Conservation (phyloP, 2,888 invertebrate genomes). For the Scaptomyza reducta region DNA sequence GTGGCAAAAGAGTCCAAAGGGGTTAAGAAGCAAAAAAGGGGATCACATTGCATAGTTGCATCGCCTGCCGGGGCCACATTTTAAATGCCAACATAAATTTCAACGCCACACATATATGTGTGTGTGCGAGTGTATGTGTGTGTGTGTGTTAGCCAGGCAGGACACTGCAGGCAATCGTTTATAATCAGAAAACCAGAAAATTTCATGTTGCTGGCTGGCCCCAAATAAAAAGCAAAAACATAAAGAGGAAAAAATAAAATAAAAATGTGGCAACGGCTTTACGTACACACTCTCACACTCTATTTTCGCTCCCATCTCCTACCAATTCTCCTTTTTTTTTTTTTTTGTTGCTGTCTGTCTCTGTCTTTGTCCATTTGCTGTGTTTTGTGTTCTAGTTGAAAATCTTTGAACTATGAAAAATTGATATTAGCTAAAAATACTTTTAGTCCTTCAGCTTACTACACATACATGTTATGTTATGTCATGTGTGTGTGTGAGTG, state of each 20-base stretch:
- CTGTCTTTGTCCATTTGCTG: conserved; percentile 6
- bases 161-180: conserved; percentile 75
- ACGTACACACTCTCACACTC: conserved; percentile 11
- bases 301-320: too few relatives aligned
- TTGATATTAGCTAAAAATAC: conserved; percentile 80
- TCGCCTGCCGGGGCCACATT: conserved; percentile 53
- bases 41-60: conserved; percentile 34
- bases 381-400: conserved; percentile 55
- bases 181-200: conserved; percentile 77
- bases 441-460: conserved; percentile 68
- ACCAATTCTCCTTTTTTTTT: neutral
- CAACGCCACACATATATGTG: conserved; percentile 9
- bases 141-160: conserved; percentile 18
- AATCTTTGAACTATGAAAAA: conserved; percentile 81
- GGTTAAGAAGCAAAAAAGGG: conserved; percentile 37
- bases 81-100: conserved; percentile 71
- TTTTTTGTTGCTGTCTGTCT: neutral
- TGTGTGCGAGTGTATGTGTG: conserved; percentile 14
- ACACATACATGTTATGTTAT: conserved; percentile 3
- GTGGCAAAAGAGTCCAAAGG: conserved; percentile 25
- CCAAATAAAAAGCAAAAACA: conserved; percentile 22
- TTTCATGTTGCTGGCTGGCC: conserved; percentile 67
- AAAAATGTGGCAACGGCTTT: conserved; percentile 45
- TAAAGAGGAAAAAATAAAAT: neutral
- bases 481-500: conserved; percentile 1